phyloP scores from a whole-genome alignment of 2,888 invertebrate genomes.

The Synanthedon myopaeformis region DNA sequence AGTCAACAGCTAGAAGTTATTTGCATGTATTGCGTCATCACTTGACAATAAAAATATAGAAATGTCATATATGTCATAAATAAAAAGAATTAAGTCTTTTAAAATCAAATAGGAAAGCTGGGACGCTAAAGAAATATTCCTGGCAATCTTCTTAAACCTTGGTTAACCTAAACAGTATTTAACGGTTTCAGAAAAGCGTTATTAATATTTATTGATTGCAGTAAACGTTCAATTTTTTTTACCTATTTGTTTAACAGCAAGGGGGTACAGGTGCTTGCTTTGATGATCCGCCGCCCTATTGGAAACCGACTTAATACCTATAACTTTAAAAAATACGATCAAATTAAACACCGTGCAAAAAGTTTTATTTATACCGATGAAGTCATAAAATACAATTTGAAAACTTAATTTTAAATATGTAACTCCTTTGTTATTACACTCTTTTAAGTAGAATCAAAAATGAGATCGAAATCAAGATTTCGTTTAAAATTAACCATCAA shows the following conservation, averaged over 20 bases:
- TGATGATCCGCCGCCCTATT: slow-evolving; percentile 35
- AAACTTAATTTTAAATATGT: slow-evolving; percentile 11
- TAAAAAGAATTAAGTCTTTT: too few relatives aligned
- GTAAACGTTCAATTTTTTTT: slow-evolving; percentile 38
- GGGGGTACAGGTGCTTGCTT: slow-evolving; percentile 54
- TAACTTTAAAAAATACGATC: slow-evolving; percentile 16
- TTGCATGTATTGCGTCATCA: too few relatives aligned
- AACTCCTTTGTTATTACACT: too few relatives aligned
- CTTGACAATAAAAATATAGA: too few relatives aligned
- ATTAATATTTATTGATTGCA: slow-evolving; percentile 61
- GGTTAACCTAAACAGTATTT: slow-evolving; percentile 36
- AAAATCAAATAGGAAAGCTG: too few relatives aligned
- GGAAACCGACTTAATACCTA: slow-evolving; percentile 30
- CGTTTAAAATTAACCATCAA: too few relatives aligned
- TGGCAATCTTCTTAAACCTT: slow-evolving; percentile 7
- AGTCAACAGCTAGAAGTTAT: too few relatives aligned
- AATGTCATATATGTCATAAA: too few relatives aligned
- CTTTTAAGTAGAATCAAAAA: too few relatives aligned
- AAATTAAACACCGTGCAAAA: slow-evolving; percentile 25
- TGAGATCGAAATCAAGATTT: too few relatives aligned
- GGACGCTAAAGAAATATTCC: too few relatives aligned
- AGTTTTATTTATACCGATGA: slow-evolving; percentile 24
- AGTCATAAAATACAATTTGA: slow-evolving; percentile 20
- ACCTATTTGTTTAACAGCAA: slow-evolving; percentile 57
- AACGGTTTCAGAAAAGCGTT: slow-evolving; percentile 44